These are phyloP conservation scores for Brachyhypopomus occidentalis DNA, from an alignment of 2,113 vertebrate genomes.

Conservation along the genomic window DNA sequence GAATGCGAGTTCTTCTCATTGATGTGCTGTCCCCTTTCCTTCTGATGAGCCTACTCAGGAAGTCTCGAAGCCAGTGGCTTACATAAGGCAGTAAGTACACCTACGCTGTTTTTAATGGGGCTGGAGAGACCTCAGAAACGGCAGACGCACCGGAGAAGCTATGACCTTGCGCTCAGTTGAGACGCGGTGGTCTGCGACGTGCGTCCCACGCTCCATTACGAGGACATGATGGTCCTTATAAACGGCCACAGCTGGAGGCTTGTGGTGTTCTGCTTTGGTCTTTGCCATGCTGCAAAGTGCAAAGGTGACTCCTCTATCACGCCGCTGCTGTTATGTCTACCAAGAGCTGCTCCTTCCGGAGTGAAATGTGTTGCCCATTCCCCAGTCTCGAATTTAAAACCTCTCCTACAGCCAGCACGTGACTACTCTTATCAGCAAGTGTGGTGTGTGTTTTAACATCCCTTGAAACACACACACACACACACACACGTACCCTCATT, in stretches of 20 bases:
- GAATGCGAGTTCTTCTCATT: conserved; percentile 19
- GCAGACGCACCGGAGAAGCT: conserved; percentile 11
- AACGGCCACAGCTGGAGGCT: not conserved
- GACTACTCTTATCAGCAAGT: too few species aligned
- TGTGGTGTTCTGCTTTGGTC: not conserved
- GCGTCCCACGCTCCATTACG: conserved; percentile 24
- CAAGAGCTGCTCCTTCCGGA: not conserved
- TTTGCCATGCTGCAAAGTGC: not conserved
- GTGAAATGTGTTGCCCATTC: not conserved
- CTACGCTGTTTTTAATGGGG: conserved; percentile 35
- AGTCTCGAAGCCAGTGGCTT: conserved; percentile 27
- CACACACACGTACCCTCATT: conserved; percentile 9
- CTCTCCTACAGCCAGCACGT: too few species aligned
- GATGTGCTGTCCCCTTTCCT: conserved; percentile 25
- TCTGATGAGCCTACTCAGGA: conserved; percentile 8
- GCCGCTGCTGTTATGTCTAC: too few species aligned
- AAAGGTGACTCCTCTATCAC: not conserved
- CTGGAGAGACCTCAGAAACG: conserved; percentile 27
- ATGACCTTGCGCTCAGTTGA: not conserved
- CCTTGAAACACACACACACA: not conserved
- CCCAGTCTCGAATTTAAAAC: not conserved
- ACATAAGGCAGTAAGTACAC: conserved; percentile 14
- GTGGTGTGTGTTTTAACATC: too few species aligned
- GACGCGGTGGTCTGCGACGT: not conserved
- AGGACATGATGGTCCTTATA: conserved; percentile 2